Percentiles rank a stretch among this genome's conserved stretches.
Conservation (phyloP, 1,140 invertebrate genomes). For the Zaprionus gabonicus region DNA sequence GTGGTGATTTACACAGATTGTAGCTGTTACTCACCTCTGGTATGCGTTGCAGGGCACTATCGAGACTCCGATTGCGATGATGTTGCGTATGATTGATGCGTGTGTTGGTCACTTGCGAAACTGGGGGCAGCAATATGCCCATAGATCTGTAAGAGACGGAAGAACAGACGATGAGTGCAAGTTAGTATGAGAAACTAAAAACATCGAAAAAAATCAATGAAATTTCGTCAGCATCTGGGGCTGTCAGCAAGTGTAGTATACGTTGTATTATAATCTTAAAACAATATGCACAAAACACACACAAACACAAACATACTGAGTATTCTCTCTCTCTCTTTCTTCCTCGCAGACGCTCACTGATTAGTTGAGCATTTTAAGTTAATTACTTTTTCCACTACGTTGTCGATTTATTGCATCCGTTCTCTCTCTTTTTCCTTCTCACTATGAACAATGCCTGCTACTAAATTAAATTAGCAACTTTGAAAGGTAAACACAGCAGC, state of each 20-base stretch:
- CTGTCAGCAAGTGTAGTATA: not conserved
- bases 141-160: constrained; percentile 87
- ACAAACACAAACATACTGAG: constrained; percentile 23
- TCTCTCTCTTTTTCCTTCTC: not conserved
- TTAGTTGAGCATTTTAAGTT: constrained; percentile 25
- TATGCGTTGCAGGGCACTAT: constrained; percentile 93
- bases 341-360: not conserved
- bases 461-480: constrained; percentile 66
- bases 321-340: not conserved
- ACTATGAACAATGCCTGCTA: constrained; percentile 30
- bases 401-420: constrained; percentile 22
- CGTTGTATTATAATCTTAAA: constrained; percentile 7
- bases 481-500: constrained; percentile 16
- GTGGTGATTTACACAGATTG: not conserved
- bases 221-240: constrained; percentile 32
- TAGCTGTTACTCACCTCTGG: constrained; percentile 88
- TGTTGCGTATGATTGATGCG: constrained; percentile 88
- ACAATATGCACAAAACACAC: constrained; percentile 7
- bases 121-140: constrained; percentile 90
- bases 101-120: constrained; percentile 86
- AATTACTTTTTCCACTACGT: constrained; percentile 37
- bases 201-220: constrained; percentile 63
- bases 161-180: constrained; percentile 7
- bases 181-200: constrained; percentile 9
- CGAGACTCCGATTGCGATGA: constrained; percentile 94